phyloP scores from a whole-genome alignment of 2,888 invertebrate species.

The Cosmia trapezina region DNA sequence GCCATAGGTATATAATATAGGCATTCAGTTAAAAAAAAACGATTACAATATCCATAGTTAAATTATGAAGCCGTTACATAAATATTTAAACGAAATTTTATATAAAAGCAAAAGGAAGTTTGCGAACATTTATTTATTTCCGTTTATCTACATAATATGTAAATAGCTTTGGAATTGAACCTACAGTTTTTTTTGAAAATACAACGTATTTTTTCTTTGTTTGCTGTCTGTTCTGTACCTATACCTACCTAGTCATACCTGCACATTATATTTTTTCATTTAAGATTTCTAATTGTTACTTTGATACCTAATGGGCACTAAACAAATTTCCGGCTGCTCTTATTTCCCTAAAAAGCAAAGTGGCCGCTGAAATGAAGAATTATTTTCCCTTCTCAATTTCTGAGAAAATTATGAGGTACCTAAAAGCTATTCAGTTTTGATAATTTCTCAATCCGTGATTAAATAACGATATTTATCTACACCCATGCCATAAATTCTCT shows the following conservation, averaged over 20 bases:
- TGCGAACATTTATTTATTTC: constrained; percentile 20
- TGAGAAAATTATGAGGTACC: constrained; percentile 27
- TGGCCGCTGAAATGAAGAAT: constrained; percentile 24
- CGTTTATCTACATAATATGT: constrained; percentile 8
- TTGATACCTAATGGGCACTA: constrained; percentile 49
- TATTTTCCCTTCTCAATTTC: constrained; percentile 29
- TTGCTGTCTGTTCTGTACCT: not conserved
- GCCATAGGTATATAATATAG: too few relatives aligned
- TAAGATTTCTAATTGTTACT: constrained; percentile 40
- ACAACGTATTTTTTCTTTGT: not conserved
- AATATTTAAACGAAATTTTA: not conserved
- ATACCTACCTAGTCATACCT: not conserved
- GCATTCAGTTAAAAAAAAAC: not conserved
- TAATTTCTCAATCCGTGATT: constrained; percentile 21
- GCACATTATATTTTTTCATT: constrained; percentile 19
- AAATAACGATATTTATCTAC: constrained; percentile 37
- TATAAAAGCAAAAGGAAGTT: constrained; percentile 2
- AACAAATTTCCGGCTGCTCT: constrained; percentile 57
- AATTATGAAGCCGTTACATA: not conserved
- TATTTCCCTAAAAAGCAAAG: constrained; percentile 40
- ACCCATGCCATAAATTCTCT: too few relatives aligned
- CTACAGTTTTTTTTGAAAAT: not conserved
- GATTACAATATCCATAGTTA: not conserved
- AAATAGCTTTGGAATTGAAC: constrained; percentile 15
- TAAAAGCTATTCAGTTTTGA: constrained; percentile 1